These are phyloP conservation scores for Xyliphius kryptos DNA, from an alignment of 2,113 vertebrate species.

Conservation along the genomic window DNA sequence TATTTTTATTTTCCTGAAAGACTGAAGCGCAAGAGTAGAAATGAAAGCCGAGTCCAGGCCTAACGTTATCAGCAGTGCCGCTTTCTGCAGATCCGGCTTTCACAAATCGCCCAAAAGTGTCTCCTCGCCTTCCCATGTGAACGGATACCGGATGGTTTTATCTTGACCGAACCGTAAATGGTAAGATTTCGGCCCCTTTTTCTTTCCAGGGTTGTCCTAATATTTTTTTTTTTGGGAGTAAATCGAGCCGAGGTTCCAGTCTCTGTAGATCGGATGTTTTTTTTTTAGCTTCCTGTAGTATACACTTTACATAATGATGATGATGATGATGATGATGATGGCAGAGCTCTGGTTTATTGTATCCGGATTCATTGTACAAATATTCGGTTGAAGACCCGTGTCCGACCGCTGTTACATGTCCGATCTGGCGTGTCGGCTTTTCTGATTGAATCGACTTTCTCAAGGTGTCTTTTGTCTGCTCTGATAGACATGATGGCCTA, in stretches of 20 bases:
- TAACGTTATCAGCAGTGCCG: conserved; percentile 60
- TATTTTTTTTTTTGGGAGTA: conserved; percentile 51
- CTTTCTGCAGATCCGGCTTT: conserved; percentile 64
- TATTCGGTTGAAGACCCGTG: too few relatives aligned
- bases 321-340: conserved; percentile 5
- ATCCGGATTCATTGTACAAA: too few relatives aligned
- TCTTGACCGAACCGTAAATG: conserved; percentile 64
- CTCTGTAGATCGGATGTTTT: conserved; percentile 2
- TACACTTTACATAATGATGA: too few relatives aligned
- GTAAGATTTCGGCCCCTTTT: conserved; percentile 60
- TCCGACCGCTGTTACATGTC: too few relatives aligned
- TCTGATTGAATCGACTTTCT: conserved; percentile 1
- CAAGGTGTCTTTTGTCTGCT: conserved; percentile 24
- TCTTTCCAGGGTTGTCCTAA: conserved; percentile 40
- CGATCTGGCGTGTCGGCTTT: not conserved
- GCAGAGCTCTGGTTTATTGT: not conserved
- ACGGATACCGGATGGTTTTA: conserved; percentile 53
- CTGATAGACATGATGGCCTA: conserved; percentile 29
- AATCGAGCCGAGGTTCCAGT: conserved; percentile 1
- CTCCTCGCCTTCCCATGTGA: conserved; percentile 53
- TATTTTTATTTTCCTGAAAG: too few relatives aligned
- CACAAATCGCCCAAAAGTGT: conserved; percentile 61
- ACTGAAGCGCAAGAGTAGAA: conserved; percentile 60
- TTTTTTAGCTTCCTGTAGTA: conserved; percentile 21
- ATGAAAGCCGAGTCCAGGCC: conserved; percentile 70